These are phyloP conservation scores for Dermatophagoides farinae DNA, from an alignment of 1,140 invertebrate species.

Conservation along the genomic window DNA sequence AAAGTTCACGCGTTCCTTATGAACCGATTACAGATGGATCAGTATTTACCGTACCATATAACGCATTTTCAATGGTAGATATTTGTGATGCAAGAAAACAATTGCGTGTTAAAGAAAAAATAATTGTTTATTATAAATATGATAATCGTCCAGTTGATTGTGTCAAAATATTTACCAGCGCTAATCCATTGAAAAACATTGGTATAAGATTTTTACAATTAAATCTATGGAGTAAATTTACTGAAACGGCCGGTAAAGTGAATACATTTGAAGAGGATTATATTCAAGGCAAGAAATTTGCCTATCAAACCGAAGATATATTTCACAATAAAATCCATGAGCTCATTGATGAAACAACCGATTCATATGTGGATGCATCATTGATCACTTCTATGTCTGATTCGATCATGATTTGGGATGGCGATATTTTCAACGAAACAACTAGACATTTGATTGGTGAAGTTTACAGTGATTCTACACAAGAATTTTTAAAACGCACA, in stretches of 20 bases:
- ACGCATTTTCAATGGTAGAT: conserved; percentile 82
- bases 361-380: neutral
- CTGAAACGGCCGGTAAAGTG: neutral
- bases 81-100: conserved; percentile 88
- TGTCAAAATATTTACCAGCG: conserved; percentile 84
- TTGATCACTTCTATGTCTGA: conserved; percentile 37
- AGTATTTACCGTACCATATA: conserved; percentile 54
- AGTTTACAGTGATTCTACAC: conserved; percentile 35
- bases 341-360: conserved; percentile 28
- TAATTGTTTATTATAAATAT: conserved; percentile 91
- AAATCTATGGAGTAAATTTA: conserved; percentile 36
- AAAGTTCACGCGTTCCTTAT: conserved; percentile 54
- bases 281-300: neutral
- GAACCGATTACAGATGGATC: conserved; percentile 41
- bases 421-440: conserved; percentile 69
- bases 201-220: conserved; percentile 74
- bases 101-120: conserved; percentile 64
- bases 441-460: conserved; percentile 43
- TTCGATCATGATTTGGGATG: conserved; percentile 67
- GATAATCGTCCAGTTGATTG: conserved; percentile 88
- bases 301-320: neutral
- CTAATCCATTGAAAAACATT: conserved; percentile 57
- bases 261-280: neutral
- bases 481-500: conserved; percentile 4
- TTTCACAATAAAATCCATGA: neutral